Evolutionary conservation across 2,888 invertebrate species (phyloP), one percentile per base, ranked within the genome.

Genomic region (Dione vanillae): DNA sequence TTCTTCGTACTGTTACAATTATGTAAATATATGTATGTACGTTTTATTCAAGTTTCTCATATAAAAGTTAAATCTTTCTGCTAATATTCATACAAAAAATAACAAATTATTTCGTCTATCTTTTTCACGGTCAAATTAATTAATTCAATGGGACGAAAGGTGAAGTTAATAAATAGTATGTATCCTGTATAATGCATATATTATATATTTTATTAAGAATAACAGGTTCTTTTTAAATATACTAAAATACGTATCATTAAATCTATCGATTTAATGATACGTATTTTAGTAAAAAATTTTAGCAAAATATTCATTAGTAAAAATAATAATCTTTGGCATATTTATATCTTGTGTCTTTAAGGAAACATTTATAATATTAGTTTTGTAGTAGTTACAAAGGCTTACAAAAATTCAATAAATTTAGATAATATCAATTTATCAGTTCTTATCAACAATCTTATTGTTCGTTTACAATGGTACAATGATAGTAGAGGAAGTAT

Each of bases 111-210:
- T 56, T 37, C 37, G 1, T 35, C 20, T 8, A 8, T 56, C 10
- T 11, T n/a, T 56, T 54, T 56, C 37, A 56, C 5, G 54, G 54
- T 16, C 54, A 56, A 11, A 56, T 56, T 56, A 56, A 56, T 56
- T 37, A 56, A 37, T 56, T 16, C 5, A 16, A 6, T 0, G n/a
- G 10, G 6, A 56, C 16, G 37, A 56, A 56, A 56, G 37, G 3
- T n/a, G 37, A 56, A 56, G 37, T 37, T 37, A 35, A n/a, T 56
- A n/a, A n/a, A n/a, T n/a, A n/a, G n/a, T n/a, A 16, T 5, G 5
- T 37, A 10, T 56, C 8, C 16, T 56, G 10, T 56, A 37, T 16
- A 47, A 47, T 47, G 16, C 8, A 16, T 47, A 16, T 54, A 56
- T 56, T 56, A n/a, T n/a, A n/a, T n/a, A n/a, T n/a, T n/a, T n/a